A percentile compares a stretch with the other conserved stretches of the same genome.
These are phyloP conservation scores for Lapara coniferarum DNA, from an alignment of 2,888 invertebrate genomes.

Conservation along the genomic window DNA sequence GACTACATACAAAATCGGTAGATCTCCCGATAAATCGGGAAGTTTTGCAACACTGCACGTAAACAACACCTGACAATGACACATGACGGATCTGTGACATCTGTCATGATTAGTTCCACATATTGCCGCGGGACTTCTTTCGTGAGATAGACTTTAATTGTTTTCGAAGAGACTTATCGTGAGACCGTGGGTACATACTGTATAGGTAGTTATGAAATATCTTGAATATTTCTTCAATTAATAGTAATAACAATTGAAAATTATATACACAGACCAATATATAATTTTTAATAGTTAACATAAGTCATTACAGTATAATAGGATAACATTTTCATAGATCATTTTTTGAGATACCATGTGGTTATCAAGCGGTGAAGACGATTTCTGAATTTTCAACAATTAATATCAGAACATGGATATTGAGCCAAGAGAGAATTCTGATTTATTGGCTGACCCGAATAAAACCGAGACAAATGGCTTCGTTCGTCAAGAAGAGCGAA, in stretches of 20 bases:
- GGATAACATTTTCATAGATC: neutral
- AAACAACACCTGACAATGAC: no score
- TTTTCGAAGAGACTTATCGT: neutral
- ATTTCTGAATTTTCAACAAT: slow-evolving; percentile 40
- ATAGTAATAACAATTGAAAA: neutral
- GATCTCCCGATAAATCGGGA: no score
- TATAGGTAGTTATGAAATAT: neutral
- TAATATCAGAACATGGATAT: slow-evolving; percentile 52
- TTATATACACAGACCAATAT: neutral
- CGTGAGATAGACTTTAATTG: no score
- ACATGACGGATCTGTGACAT: no score
- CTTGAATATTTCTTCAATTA: slow-evolving; percentile 3
- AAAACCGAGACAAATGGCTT: slow-evolving; percentile 55
- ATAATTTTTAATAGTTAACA: neutral
- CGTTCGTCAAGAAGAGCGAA: slow-evolving; percentile 42
- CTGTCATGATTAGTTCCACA: no score
- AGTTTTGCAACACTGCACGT: no score
- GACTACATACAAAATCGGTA: no score
- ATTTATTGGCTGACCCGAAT: slow-evolving; percentile 55
- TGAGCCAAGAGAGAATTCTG: slow-evolving; percentile 64
- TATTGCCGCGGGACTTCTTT: no score
- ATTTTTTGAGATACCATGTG: slow-evolving; percentile 39
- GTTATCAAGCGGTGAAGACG: slow-evolving; percentile 36
- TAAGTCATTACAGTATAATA: neutral
- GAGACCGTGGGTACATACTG: neutral